Base-by-base conservation (phyloP, 1,140 invertebrate species). In the Drosophila littoralis region DNA sequence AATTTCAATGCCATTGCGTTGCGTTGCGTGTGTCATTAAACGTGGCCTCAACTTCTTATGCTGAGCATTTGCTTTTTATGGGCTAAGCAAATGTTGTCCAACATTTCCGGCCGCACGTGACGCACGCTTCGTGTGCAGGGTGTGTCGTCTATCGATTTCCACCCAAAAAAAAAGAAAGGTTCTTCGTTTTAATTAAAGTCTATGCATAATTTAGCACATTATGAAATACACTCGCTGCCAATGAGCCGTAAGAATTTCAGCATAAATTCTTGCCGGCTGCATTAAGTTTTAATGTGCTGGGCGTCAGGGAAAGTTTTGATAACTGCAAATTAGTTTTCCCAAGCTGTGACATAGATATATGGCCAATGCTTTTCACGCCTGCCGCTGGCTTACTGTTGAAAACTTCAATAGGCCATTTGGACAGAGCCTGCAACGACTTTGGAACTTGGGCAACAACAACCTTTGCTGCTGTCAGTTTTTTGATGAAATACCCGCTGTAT, bases 91-190 rank as follows among this genome's bases (percentile, higher is more conserved):
- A 66, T 61, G 66, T 69, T 69, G 48, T 32, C 57, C 57, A 45
- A 59, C 55, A 45, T 59, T 59, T 59, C 55, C 55, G n/a, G 28
- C 5, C 42, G 42, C 13, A 59, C 42, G 42, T 46, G 42, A 45
- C 40, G 36, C 48, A 28, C 45, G 35, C 7, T 48, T 10, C 5
- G 32, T 10, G 32, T 22, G 1, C 48, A 6, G 54, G 70, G 64
- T 36, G 46, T 52, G 70, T 33, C 70, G 8, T 50, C 33, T 68
- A 73, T 73, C 64, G 70, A 73, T 73, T 73, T 51, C 17, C 48
- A 32, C 45, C 35, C 17, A 22, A 35, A 51, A 38, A 42, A 15
- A 42, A 2, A 8, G 32, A 48, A 22, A 36, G 15, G 43, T 48
- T 54, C 45, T 69, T 69, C 33, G 15, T 61, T 61, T 72, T 66